A percentile compares a stretch with the other conserved stretches of the same genome.
Conservation (phyloP, 2,113 vertebrate genomes). For the Carassius gibelio region DNA sequence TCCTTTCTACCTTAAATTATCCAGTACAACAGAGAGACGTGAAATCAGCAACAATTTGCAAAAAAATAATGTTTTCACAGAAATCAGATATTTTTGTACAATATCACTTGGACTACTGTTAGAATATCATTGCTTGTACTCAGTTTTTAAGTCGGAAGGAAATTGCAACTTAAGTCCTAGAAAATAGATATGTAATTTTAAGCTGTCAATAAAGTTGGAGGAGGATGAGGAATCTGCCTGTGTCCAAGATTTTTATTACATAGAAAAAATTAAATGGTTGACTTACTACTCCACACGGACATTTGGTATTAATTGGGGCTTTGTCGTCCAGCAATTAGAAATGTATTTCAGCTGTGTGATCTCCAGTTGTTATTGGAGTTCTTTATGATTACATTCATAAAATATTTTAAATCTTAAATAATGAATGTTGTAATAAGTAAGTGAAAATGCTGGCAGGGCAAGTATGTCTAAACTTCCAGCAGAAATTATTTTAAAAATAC, state of each 20-base stretch:
- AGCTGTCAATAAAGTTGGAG: slow-evolving; percentile 99
- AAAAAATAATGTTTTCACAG: slow-evolving; percentile 97
- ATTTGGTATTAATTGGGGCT: neutral
- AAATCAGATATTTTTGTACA: slow-evolving; percentile 99
- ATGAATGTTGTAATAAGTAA: too few species aligned
- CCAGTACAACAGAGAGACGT: slow-evolving; percentile 80
- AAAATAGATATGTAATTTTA: slow-evolving; percentile 99
- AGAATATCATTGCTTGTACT: slow-evolving; percentile 99
- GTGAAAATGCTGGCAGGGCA: too few species aligned
- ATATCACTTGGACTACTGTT: slow-evolving; percentile 99
- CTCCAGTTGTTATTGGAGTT: too few species aligned
- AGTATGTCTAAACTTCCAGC: too few species aligned
- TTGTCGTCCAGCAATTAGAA: too few species aligned
- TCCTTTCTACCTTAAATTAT: slow-evolving; percentile 84
- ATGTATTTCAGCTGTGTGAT: too few species aligned
- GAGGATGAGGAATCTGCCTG: slow-evolving; percentile 88
- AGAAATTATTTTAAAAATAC: neutral
- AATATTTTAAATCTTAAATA: too few species aligned
- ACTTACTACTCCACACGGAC: neutral
- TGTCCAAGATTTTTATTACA: neutral
- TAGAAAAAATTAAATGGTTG: neutral
- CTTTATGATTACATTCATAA: too few species aligned
- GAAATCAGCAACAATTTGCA: slow-evolving; percentile 93
- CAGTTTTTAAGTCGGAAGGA: slow-evolving; percentile 99
- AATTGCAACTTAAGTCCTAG: slow-evolving; percentile 98